Conservation (phyloP, 1,140 invertebrate species). For the Magallana ariakensis region DNA sequence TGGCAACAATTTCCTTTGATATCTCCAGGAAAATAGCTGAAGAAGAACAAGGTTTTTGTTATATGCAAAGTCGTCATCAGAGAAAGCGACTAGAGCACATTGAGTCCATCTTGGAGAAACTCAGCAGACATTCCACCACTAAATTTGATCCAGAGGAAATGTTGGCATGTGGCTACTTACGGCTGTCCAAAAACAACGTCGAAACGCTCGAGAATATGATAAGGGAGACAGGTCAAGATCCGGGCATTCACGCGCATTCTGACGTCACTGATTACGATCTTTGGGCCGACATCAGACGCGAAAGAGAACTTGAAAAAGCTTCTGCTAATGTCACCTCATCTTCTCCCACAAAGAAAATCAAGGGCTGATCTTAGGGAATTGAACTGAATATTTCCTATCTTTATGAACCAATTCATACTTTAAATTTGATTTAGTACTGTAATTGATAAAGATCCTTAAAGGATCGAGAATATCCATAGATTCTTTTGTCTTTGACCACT, state of each 20-base stretch:
- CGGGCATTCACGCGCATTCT: slow-evolving; percentile 64
- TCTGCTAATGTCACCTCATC: background rate
- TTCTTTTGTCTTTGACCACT: too few species aligned
- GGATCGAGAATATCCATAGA: too few species aligned
- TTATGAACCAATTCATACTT: too few species aligned
- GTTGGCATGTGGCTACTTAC: slow-evolving; percentile 65
- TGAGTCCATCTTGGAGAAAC: slow-evolving; percentile 16
- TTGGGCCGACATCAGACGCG: slow-evolving; percentile 51
- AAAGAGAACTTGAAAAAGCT: slow-evolving; percentile 26
- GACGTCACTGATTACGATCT: slow-evolving; percentile 61
- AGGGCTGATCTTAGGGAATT: background rate
- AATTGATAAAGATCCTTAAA: too few species aligned
- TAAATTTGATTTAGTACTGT: too few species aligned
- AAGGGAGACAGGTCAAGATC: slow-evolving; percentile 59
- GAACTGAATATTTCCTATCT: too few species aligned
- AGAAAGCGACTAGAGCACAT: slow-evolving; percentile 32
- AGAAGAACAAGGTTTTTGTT: background rate
- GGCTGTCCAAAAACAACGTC: slow-evolving; percentile 65
- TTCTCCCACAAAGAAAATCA: background rate
- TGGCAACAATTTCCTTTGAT: background rate
- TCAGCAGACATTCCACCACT: background rate
- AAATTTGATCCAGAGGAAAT: slow-evolving; percentile 58
- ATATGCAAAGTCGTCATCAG: slow-evolving; percentile 5
- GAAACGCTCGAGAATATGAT: slow-evolving; percentile 63
- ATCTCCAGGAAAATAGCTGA: background rate